Percentiles rank a stretch among this genome's conserved stretches.
These are phyloP conservation scores for Archilochus colubris DNA, from an alignment of 2,113 vertebrate genomes.

Conservation along the genomic window DNA sequence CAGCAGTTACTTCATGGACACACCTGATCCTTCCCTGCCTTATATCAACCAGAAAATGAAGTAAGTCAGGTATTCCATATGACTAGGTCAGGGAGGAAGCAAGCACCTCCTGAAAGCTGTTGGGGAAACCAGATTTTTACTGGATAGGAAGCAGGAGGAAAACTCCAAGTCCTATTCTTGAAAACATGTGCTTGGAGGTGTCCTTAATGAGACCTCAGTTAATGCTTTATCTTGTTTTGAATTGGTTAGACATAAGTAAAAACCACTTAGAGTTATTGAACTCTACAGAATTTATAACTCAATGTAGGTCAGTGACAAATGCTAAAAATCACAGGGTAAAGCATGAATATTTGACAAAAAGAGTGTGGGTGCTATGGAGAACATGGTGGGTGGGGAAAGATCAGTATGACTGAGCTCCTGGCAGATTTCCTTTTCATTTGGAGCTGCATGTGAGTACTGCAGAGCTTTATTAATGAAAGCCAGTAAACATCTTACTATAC, in stretches of 20 bases:
- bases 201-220: background rate
- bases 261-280: background rate
- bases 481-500: conserved; percentile 3
- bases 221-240: background rate
- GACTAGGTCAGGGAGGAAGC: background rate
- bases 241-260: background rate
- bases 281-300: background rate
- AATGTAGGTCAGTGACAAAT: background rate
- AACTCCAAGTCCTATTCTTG: background rate
- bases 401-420: background rate
- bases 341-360: background rate
- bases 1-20: background rate
- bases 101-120: background rate
- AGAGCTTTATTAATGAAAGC: conserved; percentile 1
- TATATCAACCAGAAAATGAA: background rate
- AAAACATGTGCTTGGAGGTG: background rate
- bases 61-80: background rate
- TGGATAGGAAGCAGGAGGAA: background rate
- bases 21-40: background rate
- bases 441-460: background rate
- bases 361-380: background rate
- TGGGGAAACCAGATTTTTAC: background rate
- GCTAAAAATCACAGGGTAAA: background rate
- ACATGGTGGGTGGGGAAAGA: background rate
- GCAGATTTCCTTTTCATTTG: background rate